phyloP scores from a whole-genome alignment of 2,797 vertebrate species.

The Ptychadena robeensis region DNA sequence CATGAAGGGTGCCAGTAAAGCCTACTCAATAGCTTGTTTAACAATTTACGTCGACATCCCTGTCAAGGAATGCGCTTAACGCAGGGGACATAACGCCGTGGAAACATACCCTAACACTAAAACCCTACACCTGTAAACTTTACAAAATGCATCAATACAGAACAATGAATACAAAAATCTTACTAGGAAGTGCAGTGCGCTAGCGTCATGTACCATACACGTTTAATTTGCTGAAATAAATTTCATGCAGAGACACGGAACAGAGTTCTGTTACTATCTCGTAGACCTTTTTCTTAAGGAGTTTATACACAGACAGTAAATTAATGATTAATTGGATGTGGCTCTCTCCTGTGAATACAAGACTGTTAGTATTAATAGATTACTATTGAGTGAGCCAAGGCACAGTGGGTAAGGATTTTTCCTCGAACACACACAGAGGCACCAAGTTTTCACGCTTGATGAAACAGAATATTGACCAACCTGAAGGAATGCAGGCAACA shows the following conservation, averaged over 20 bases:
- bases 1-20: too few relatives aligned
- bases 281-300: constrained; percentile 12
- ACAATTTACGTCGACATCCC: too few relatives aligned
- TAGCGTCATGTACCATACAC: neutral
- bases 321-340: constrained; percentile 41
- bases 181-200: neutral
- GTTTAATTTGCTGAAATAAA: neutral
- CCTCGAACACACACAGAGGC: constrained; percentile 8
- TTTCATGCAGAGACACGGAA: neutral
- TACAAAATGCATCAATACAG: neutral
- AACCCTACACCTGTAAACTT: too few relatives aligned
- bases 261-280: neutral
- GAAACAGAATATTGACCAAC: neutral
- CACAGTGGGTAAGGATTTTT: constrained; percentile 9
- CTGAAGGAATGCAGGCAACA: neutral
- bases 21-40: too few relatives aligned
- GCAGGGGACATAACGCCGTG: too few relatives aligned
- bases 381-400: constrained; percentile 20
- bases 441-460: neutral
- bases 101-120: too few relatives aligned
- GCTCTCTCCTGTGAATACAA: constrained; percentile 29
- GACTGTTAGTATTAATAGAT: constrained; percentile 43
- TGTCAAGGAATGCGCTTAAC: too few relatives aligned
- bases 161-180: neutral
- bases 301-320: constrained; percentile 16